Percentiles rank a stretch among this genome's conserved stretches.
These are phyloP conservation scores for Chaetogeoica ovagalla DNA, from an alignment of 2,888 invertebrate genomes.

Conservation along the genomic window DNA sequence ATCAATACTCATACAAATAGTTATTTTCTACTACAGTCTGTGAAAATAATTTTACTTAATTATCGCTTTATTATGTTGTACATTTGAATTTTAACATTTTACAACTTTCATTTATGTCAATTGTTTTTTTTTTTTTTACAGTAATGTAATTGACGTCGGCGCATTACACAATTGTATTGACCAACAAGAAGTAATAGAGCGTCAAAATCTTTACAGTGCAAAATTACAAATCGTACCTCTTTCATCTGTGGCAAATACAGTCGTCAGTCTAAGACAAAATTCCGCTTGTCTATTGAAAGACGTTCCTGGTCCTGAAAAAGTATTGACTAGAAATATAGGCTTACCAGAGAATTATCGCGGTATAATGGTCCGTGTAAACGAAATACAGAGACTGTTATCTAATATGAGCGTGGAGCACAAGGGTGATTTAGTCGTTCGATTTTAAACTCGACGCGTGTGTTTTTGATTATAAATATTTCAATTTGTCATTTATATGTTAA, in stretches of 20 bases:
- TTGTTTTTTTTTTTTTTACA: conserved; percentile 58
- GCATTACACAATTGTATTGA: conserved; percentile 87
- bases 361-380: conserved; percentile 28
- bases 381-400: conserved; percentile 42
- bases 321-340: conserved; percentile 60
- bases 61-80: no score
- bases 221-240: conserved; percentile 58
- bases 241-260: conserved; percentile 52
- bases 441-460: conserved; percentile 9
- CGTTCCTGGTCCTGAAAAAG: conserved; percentile 73
- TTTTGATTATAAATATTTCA: conserved; percentile 33
- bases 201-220: conserved; percentile 66
- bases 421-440: conserved; percentile 47
- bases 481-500: conserved; percentile 36
- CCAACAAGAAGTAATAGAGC: conserved; percentile 84
- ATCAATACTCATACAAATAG: no score
- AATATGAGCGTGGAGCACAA: conserved; percentile 45
- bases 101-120: background rate
- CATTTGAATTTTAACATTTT: background rate
- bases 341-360: conserved; percentile 38
- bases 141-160: conserved; percentile 92
- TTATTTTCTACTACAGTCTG: no score
- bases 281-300: conserved; percentile 65
- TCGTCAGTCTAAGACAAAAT: conserved; percentile 58
- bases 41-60: no score